These are phyloP conservation scores for Cryptus armator DNA, from an alignment of 2,888 invertebrate species.

Conservation along the genomic window DNA sequence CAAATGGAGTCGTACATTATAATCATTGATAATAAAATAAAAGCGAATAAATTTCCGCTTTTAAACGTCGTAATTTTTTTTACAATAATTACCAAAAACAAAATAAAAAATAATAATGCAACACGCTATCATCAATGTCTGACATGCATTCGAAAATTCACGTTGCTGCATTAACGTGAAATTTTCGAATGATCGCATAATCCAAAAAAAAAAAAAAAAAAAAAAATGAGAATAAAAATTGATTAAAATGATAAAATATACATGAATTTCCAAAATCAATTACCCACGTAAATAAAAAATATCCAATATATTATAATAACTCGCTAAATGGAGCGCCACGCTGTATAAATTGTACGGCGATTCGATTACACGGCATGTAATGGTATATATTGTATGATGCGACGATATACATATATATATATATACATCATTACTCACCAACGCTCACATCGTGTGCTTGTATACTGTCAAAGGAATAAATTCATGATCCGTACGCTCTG, in stretches of 20 bases:
- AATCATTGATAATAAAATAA: constrained; percentile 25
- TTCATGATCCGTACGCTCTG: constrained; percentile 73
- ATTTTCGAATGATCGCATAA: not conserved
- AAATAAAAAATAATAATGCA: not conserved
- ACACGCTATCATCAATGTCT: not conserved
- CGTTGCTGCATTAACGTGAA: not conserved
- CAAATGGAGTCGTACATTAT: constrained; percentile 20
- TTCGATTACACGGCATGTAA: constrained; percentile 40
- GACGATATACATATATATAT: constrained; percentile 52
- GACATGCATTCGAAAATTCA: not conserved
- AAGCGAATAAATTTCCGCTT: constrained; percentile 28
- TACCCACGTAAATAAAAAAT: not conserved
- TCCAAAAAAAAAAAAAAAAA: not conserved
- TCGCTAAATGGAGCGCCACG: constrained; percentile 22
- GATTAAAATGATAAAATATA: constrained; percentile 19
- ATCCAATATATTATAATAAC: constrained; percentile 24
- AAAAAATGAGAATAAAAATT: constrained; percentile 30
- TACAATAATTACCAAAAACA: not conserved
- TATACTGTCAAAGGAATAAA: constrained; percentile 81
- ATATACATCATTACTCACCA: constrained; percentile 74
- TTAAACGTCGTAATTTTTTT: constrained; percentile 36
- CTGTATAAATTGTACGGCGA: constrained; percentile 40
- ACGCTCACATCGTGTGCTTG: constrained; percentile 78
- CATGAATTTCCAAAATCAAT: constrained; percentile 17
- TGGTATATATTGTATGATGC: constrained; percentile 38